phyloP scores from a whole-genome alignment of 2,888 invertebrate genomes.

The Hyposoter didymator region DNA sequence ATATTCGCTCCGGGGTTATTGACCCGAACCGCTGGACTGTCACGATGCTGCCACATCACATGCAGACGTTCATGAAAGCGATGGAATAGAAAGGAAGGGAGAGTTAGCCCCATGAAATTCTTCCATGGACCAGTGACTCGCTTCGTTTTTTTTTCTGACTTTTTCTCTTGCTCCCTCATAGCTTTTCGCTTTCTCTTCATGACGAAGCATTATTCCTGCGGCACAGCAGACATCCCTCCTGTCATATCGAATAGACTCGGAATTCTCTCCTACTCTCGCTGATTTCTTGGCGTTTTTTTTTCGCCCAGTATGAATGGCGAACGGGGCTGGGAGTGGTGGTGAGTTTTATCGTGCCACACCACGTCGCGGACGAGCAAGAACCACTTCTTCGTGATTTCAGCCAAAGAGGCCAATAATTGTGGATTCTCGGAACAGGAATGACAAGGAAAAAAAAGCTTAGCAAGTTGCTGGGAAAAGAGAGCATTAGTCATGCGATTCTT shows the following conservation, averaged over 20 bases:
- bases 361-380: constrained; percentile 44
- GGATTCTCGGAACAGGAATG: neutral
- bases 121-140: constrained; percentile 13
- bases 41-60: constrained; percentile 34
- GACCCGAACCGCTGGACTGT: neutral
- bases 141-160: neutral
- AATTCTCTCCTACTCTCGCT: constrained; percentile 28
- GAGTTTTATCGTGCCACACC: constrained; percentile 62
- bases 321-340: constrained; percentile 12
- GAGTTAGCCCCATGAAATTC: constrained; percentile 38
- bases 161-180: neutral
- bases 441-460: neutral
- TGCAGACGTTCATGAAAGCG: constrained; percentile 44
- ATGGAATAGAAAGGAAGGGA: neutral
- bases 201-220: constrained; percentile 45
- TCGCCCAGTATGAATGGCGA: neutral
- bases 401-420: constrained; percentile 66
- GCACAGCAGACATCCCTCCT: constrained; percentile 24
- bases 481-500: constrained; percentile 24
- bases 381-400: constrained; percentile 65
- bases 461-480: constrained; percentile 10
- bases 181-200: constrained; percentile 9
- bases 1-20: neutral
- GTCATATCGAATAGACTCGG: constrained; percentile 47
- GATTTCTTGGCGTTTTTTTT: constrained; percentile 9